Conservation (phyloP, 2,888 invertebrate species). For the Eupithecia subumbrata region DNA sequence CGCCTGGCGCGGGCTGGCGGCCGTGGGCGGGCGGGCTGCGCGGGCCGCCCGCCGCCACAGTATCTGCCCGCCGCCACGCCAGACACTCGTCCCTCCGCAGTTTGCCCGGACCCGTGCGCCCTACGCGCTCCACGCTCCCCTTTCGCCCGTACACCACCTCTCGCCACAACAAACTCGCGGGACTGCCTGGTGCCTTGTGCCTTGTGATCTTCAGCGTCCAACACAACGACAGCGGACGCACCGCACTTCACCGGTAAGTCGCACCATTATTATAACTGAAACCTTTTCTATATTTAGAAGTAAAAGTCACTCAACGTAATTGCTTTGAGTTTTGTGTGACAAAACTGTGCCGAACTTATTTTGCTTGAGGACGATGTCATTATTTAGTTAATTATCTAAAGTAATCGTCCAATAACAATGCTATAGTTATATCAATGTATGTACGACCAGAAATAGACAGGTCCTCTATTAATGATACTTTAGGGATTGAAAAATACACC, state of each 20-base stretch:
- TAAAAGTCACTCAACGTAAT: slow-evolving; percentile 33
- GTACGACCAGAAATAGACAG: background rate
- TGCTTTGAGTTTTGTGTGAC: slow-evolving; percentile 30
- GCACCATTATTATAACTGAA: slow-evolving; percentile 48
- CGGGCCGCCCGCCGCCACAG: slow-evolving; percentile 61
- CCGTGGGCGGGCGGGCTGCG: slow-evolving; percentile 71
- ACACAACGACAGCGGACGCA: slow-evolving; percentile 39
- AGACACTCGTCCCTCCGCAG: slow-evolving; percentile 72
- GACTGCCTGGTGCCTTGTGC: slow-evolving; percentile 54
- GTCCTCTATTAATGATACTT: background rate
- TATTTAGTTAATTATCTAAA: slow-evolving; percentile 8
- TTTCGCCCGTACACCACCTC: slow-evolving; percentile 42
- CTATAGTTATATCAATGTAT: background rate
- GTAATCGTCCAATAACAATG: background rate
- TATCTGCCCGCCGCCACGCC: slow-evolving; percentile 71
- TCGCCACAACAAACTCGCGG: slow-evolving; percentile 67
- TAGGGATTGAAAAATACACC: background rate
- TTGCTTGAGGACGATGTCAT: slow-evolving; percentile 1
- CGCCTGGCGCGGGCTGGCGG: slow-evolving; percentile 51
- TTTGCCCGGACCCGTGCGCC: slow-evolving; percentile 45
- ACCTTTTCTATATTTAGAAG: slow-evolving; percentile 40
- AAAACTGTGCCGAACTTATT: slow-evolving; percentile 22
- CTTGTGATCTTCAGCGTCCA: slow-evolving; percentile 57
- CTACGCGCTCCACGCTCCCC: slow-evolving; percentile 38
- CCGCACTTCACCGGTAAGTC: slow-evolving; percentile 54